These are phyloP conservation scores for Epistrophe grossulariae DNA, from an alignment of 2,888 invertebrate species.

Conservation along the genomic window DNA sequence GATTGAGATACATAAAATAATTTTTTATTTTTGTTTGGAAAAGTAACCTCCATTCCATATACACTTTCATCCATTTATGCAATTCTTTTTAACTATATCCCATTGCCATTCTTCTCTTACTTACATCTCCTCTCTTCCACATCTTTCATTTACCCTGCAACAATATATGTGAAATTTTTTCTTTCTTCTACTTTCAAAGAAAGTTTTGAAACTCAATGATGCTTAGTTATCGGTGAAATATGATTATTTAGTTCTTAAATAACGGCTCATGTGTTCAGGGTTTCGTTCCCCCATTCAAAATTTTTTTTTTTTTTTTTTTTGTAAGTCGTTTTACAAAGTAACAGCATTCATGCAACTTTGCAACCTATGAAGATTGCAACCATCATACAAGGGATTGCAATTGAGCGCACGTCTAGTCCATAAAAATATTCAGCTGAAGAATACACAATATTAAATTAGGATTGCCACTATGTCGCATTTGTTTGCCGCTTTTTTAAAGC, in stretches of 20 bases:
- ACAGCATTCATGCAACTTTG: constrained; percentile 21
- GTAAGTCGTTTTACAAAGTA: background rate
- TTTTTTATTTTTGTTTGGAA: background rate
- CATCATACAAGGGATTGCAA: constrained; percentile 34
- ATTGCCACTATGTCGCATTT: background rate
- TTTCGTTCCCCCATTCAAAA: background rate
- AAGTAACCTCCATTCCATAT: constrained; percentile 24
- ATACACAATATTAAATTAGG: constrained; percentile 16
- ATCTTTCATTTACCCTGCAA: background rate
- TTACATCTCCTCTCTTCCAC: background rate
- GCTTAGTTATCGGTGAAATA: constrained; percentile 68
- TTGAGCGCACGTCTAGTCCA: constrained; percentile 57
- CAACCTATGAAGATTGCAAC: background rate
- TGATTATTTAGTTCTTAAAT: constrained; percentile 65
- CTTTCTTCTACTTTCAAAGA: background rate
- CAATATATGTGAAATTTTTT: constrained; percentile 40
- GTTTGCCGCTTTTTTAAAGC: background rate
- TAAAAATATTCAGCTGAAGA: constrained; percentile 45
- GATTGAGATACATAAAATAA: constrained; percentile 38
- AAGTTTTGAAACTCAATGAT: constrained; percentile 64
- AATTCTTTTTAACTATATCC: constrained; percentile 18
- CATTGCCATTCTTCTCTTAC: background rate
- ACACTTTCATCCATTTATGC: background rate
- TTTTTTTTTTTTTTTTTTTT: background rate
- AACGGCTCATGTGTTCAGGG: constrained; percentile 16